These are phyloP conservation scores for Heliconius sara DNA, from an alignment of 2,888 invertebrate genomes.

Conservation along the genomic window DNA sequence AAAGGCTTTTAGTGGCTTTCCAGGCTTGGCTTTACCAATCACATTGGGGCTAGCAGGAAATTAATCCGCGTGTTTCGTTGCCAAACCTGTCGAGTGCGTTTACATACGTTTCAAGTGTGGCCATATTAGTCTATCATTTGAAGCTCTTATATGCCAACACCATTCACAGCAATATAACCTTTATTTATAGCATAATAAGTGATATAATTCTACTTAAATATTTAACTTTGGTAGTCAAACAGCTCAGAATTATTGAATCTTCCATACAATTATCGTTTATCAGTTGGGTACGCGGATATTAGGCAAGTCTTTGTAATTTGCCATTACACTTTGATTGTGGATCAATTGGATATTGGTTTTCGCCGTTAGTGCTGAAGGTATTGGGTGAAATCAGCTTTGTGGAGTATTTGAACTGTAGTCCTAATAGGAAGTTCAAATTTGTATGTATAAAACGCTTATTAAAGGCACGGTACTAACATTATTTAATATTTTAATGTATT, in stretches of 20 bases:
- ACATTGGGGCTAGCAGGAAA: constrained; percentile 53
- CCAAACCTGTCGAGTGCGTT: constrained; percentile 55
- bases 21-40: constrained; percentile 49
- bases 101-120: constrained; percentile 54
- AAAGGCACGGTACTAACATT: too few species aligned
- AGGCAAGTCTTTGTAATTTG: constrained; percentile 35
- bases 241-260: constrained; percentile 44
- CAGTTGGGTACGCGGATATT: constrained; percentile 37
- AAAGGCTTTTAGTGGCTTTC: constrained; percentile 45
- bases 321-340: constrained; percentile 20
- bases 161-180: constrained; percentile 27
- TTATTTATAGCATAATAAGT: background rate
- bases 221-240: constrained; percentile 19
- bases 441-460: background rate
- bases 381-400: background rate
- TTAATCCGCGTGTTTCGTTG: constrained; percentile 55
- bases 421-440: background rate
- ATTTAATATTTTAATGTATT: background rate
- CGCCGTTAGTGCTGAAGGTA: constrained; percentile 1
- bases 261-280: constrained; percentile 39
- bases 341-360: constrained; percentile 11
- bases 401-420: background rate
- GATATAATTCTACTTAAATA: constrained; percentile 14
- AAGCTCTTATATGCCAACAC: constrained; percentile 26
- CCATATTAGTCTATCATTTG: constrained; percentile 39